Percentiles rank a stretch among this genome's conserved stretches.
Evolutionary conservation across 1,140 invertebrate genomes (phyloP).

Genomic region (Notospermus geniculatus): DNA sequence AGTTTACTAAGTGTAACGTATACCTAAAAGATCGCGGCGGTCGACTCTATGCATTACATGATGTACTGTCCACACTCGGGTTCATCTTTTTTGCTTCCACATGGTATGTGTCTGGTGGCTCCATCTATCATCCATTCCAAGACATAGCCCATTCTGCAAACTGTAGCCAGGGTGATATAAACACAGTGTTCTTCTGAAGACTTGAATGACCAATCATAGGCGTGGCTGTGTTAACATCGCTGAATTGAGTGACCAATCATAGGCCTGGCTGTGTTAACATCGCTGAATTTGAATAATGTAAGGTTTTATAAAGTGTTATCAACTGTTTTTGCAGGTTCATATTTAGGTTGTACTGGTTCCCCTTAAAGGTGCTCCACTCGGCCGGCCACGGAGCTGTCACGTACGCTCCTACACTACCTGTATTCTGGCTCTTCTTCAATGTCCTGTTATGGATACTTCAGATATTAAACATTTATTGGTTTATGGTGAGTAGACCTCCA

Average conservation of each 20-base stretch:
- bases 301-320: too few species aligned
- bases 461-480: slow-evolving; percentile 57
- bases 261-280: too few species aligned
- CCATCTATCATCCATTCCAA: not conserved
- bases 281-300: too few species aligned
- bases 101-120: slow-evolving; percentile 40
- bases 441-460: slow-evolving; percentile 48
- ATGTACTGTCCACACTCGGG: slow-evolving; percentile 45
- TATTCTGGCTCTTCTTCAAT: slow-evolving; percentile 49
- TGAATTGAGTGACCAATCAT: too few species aligned
- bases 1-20: slow-evolving; percentile 55
- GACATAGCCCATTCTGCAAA: not conserved
- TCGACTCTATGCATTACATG: slow-evolving; percentile 31
- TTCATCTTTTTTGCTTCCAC: slow-evolving; percentile 51
- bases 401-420: slow-evolving; percentile 27
- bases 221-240: too few species aligned
- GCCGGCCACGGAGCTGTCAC: slow-evolving; percentile 35
- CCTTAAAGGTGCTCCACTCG: slow-evolving; percentile 51
- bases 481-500: slow-evolving; percentile 30
- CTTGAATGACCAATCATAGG: too few species aligned
- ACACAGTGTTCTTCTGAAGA: not conserved
- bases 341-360: slow-evolving; percentile 53
- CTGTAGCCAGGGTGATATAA: not conserved
- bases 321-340: slow-evolving; percentile 37
- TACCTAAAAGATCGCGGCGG: slow-evolving; percentile 54